Evolutionary conservation across 2,113 vertebrate species (phyloP).

Genomic region (Bos indicus): DNA sequence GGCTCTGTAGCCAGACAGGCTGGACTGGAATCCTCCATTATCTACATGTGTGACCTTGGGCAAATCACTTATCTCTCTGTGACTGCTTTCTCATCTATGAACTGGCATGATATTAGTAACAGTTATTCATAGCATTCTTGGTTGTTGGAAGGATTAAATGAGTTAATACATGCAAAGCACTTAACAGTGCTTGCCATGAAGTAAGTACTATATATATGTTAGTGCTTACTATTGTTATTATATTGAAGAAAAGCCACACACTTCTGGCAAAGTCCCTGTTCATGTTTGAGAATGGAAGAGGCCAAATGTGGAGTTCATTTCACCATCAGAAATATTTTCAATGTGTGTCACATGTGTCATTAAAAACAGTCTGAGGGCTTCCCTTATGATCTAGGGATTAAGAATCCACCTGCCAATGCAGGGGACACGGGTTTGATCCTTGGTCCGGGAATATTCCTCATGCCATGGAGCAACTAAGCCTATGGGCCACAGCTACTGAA

Average conservation of each 20-base stretch:
- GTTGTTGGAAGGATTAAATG: background rate
- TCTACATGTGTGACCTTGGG: background rate
- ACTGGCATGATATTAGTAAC: background rate
- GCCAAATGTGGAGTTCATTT: background rate
- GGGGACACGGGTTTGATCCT: background rate
- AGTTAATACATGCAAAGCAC: background rate
- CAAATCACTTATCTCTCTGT: background rate
- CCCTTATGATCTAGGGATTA: background rate
- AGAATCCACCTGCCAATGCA: background rate
- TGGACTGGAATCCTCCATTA: background rate
- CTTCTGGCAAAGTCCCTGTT: background rate
- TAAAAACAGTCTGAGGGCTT: fast-evolving
- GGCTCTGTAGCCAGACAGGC: background rate
- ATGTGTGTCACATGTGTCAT: background rate
- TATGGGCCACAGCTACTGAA: background rate
- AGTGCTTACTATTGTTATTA: background rate
- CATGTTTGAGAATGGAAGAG: background rate
- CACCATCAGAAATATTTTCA: background rate
- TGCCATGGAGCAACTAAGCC: background rate
- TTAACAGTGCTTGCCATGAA: background rate
- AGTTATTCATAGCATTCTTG: background rate
- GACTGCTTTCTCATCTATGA: background rate
- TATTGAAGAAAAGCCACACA: background rate
- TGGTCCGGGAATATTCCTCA: background rate
- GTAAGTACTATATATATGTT: background rate